A percentile compares a stretch with the other conserved stretches of the same genome.
Evolutionary conservation across 2,888 invertebrate genomes (phyloP).

Genomic region (Tipula unca): DNA sequence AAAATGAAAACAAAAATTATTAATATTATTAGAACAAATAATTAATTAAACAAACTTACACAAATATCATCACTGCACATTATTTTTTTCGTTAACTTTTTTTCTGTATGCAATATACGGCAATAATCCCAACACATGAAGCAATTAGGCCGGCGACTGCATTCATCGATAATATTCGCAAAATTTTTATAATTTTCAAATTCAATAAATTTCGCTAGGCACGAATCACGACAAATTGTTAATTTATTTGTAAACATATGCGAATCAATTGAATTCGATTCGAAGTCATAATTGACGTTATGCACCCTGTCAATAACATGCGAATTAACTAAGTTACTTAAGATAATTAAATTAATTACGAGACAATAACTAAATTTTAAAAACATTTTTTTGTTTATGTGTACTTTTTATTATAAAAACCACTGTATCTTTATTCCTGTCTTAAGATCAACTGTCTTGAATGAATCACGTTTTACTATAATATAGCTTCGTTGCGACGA

Average conservation of each 20-base stretch:
- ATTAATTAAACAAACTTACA: constrained; percentile 17
- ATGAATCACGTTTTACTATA: background rate
- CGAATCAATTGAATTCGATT: background rate
- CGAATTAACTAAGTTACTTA: background rate
- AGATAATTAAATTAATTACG: background rate
- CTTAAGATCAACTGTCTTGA: background rate
- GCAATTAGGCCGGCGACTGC: constrained; percentile 18
- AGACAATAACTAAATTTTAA: background rate
- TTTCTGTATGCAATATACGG: constrained; percentile 18
- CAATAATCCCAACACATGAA: constrained; percentile 23
- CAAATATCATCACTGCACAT: constrained; percentile 21
- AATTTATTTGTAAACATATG: background rate
- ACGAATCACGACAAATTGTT: background rate
- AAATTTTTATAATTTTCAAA: background rate
- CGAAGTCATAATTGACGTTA: background rate
- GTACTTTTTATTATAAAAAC: background rate
- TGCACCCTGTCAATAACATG: background rate
- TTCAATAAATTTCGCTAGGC: background rate
- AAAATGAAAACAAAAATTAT: background rate
- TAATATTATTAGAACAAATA: background rate
- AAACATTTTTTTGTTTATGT: background rate
- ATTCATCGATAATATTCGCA: background rate
- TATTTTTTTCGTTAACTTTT: background rate
- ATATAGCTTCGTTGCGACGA: background rate
- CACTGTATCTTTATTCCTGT: background rate